Conservation (phyloP, 1,140 invertebrate genomes). For the Drosophila nigromelanica region DNA sequence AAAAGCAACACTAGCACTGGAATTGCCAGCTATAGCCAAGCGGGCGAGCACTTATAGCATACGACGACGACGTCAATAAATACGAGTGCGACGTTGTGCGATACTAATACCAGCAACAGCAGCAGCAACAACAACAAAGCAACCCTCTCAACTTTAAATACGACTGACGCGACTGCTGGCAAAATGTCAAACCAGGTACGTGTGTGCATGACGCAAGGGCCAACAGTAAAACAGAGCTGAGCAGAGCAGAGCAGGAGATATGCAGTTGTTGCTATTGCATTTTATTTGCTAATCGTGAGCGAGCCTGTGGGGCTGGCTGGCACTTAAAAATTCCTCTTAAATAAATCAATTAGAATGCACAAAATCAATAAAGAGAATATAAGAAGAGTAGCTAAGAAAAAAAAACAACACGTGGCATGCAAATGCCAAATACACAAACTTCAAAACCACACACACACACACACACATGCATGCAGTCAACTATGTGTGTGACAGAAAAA, state of each 20-base stretch:
- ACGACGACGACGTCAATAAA: conserved; percentile 70
- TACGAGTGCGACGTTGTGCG: conserved; percentile 52
- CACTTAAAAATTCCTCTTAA: conserved; percentile 22
- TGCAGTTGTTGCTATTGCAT: conserved; percentile 44
- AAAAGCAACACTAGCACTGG: conserved; percentile 32
- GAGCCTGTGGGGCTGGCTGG: conserved; percentile 3
- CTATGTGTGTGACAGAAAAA: background rate
- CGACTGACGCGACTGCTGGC: conserved; percentile 43
- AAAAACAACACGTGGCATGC: conserved; percentile 9
- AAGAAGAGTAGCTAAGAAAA: background rate
- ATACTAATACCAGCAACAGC: conserved; percentile 45
- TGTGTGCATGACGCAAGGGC: conserved; percentile 26
- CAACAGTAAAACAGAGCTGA: no score
- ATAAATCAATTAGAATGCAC: conserved; percentile 38
- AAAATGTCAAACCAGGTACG: conserved; percentile 70
- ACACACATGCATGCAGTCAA: background rate
- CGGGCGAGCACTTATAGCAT: conserved; percentile 74
- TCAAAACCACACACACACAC: conserved; percentile 3
- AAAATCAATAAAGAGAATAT: conserved; percentile 29
- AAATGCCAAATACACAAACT: conserved; percentile 12
- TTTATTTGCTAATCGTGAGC: conserved; percentile 21
- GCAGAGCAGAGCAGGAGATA: background rate
- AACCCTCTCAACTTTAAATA: conserved; percentile 62
- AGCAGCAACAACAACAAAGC: conserved; percentile 38
- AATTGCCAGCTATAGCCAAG: conserved; percentile 49